Percentiles rank a stretch among this genome's conserved stretches.
These are phyloP conservation scores for Ctena decussata DNA, from an alignment of 2,888 invertebrate genomes.

Conservation along the genomic window DNA sequence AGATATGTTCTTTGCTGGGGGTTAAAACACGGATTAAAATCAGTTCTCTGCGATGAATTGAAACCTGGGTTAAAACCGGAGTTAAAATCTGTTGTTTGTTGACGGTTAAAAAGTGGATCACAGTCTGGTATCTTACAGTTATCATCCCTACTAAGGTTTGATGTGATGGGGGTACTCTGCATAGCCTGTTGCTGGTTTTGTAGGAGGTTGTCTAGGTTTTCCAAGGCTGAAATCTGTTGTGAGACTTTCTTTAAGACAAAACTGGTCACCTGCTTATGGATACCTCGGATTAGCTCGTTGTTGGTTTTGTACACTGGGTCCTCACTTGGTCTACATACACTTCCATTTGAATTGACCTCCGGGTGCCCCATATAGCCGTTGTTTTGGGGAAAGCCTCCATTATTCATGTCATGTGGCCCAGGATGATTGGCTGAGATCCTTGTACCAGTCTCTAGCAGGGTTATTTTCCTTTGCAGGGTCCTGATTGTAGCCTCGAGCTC, in stretches of 20 bases:
- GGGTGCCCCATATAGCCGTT: neutral
- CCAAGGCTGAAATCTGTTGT: neutral
- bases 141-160: neutral
- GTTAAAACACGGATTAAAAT: too few relatives aligned
- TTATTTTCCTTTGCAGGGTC: neutral
- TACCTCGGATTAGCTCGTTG: neutral
- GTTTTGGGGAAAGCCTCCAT: neutral
- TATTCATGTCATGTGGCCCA: neutral
- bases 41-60: too few relatives aligned
- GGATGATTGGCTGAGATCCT: neutral
- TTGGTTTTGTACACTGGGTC: neutral
- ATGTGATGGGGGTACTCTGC: neutral
- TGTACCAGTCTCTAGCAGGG: neutral
- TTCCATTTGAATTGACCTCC: neutral
- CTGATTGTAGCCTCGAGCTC: neutral
- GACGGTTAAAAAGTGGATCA: neutral
- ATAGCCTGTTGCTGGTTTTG: neutral
- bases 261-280: neutral
- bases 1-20: too few relatives aligned
- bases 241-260: neutral
- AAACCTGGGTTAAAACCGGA: too few relatives aligned
- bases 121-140: neutral
- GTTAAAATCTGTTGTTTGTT: too few relatives aligned
- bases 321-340: neutral
- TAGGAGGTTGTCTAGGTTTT: neutral